These are phyloP conservation scores for Astyanax mexicanus DNA, from an alignment of 2,797 vertebrate genomes.

Conservation along the genomic window DNA sequence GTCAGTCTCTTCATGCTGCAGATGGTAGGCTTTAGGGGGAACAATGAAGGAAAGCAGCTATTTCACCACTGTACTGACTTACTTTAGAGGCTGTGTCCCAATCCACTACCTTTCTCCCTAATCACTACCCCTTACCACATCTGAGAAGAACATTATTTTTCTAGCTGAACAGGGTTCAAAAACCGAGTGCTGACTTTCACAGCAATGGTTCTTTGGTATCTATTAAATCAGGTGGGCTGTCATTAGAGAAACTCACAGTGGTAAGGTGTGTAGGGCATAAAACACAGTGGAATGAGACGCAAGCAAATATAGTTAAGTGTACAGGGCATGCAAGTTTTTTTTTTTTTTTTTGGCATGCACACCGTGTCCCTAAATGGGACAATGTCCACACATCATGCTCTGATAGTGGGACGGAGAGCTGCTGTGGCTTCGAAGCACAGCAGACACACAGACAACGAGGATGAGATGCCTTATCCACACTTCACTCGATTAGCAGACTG, in stretches of 20 bases:
- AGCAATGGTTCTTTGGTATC: neutral
- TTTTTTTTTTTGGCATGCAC: conserved; percentile 64
- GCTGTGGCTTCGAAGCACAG: conserved; percentile 43
- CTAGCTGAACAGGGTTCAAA: conserved; percentile 12
- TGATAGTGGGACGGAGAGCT: conserved; percentile 47
- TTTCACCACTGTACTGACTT: neutral
- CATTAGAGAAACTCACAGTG: neutral
- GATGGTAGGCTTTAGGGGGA: conserved; percentile 89
- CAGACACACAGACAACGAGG: conserved; percentile 45
- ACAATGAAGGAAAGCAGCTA: conserved; percentile 31
- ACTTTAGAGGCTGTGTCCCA: conserved; percentile 22
- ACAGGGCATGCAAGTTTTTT: conserved; percentile 62
- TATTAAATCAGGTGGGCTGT: conserved; percentile 12
- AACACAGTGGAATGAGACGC: conserved; percentile 39
- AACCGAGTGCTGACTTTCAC: neutral
- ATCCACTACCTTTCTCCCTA: conserved; percentile 34
- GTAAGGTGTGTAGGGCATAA: conserved; percentile 12
- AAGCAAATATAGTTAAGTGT: conserved; percentile 20
- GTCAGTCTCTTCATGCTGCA: conserved; percentile 97
- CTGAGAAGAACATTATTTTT: conserved; percentile 1
- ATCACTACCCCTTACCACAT: conserved; percentile 46
- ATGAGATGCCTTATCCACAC: conserved; percentile 51
- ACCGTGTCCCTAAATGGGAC: conserved; percentile 38
- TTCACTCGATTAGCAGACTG: conserved; percentile 23
- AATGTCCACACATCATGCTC: conserved; percentile 54